phyloP scores from a whole-genome alignment of 2,888 invertebrate genomes.

The Apocheima hispidaria region DNA sequence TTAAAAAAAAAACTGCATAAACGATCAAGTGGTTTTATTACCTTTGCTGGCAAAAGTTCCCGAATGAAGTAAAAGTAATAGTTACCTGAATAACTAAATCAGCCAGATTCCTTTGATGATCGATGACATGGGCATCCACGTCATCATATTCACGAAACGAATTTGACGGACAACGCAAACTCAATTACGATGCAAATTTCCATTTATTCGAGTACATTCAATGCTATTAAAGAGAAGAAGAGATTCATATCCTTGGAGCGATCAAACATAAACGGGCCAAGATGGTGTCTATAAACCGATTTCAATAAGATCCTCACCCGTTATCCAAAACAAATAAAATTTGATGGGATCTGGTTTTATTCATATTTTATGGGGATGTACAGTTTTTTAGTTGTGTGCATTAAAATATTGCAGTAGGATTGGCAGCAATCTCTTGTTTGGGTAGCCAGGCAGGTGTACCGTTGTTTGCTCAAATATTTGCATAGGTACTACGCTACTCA shows the following conservation, averaged over 20 bases:
- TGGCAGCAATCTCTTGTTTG: slow-evolving; percentile 27
- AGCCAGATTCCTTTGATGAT: background rate
- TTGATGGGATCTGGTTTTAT: slow-evolving; percentile 34
- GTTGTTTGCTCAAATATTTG: slow-evolving; percentile 45
- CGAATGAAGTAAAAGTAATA: background rate
- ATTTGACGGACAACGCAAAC: slow-evolving; percentile 6
- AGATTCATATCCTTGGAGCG: slow-evolving; percentile 34
- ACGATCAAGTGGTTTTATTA: too few relatives aligned
- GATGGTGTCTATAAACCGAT: slow-evolving; percentile 35
- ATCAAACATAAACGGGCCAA: slow-evolving; percentile 30
- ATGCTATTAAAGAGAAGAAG: slow-evolving; percentile 26
- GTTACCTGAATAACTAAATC: background rate
- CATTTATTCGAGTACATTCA: slow-evolving; percentile 11
- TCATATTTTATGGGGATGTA: slow-evolving; percentile 35
- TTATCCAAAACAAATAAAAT: slow-evolving; percentile 37
- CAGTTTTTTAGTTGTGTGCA: slow-evolving; percentile 33
- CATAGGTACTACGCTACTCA: slow-evolving; percentile 40
- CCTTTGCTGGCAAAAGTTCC: too few relatives aligned
- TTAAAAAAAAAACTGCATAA: too few relatives aligned
- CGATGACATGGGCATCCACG: background rate
- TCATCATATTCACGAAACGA: background rate
- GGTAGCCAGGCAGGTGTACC: slow-evolving; percentile 27
- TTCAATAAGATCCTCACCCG: slow-evolving; percentile 35
- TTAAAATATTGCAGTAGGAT: slow-evolving; percentile 36
- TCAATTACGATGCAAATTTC: slow-evolving; percentile 11